These are phyloP conservation scores for Alexandromys fortis DNA, from an alignment of 2,113 vertebrate species.

Conservation along the genomic window DNA sequence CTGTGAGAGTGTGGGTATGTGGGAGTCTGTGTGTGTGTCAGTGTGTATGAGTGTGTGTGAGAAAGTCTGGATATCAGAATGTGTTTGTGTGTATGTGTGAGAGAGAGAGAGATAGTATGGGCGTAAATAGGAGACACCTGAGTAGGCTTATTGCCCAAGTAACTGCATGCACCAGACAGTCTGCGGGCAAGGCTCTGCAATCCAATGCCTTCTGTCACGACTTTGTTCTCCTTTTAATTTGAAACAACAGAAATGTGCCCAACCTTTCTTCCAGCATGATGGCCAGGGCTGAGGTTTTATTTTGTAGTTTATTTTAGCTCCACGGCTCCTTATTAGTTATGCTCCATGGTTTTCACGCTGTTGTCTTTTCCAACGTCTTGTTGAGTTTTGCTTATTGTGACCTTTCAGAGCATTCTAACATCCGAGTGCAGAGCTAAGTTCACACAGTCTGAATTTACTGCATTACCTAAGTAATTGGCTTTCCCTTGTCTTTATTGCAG, in stretches of 20 bases:
- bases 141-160: not conserved
- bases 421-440: too few species aligned
- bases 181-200: not conserved
- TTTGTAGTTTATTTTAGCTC: conserved; percentile 35
- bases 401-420: not conserved
- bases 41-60: not conserved
- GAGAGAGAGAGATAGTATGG: too few species aligned
- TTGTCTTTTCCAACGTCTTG: not conserved
- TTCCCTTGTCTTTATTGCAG: accelerated
- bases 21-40: not conserved
- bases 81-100: not conserved
- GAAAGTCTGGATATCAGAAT: not conserved
- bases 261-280: not conserved
- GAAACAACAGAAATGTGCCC: not conserved
- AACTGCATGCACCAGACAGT: not conserved
- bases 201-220: too few species aligned
- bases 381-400: not conserved
- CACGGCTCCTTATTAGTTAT: not conserved
- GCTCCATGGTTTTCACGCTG: not conserved
- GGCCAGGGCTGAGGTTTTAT: not conserved
- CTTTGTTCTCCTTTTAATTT: not conserved
- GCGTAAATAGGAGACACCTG: not conserved
- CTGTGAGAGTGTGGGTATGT: not conserved
- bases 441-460: not conserved
- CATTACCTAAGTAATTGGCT: not conserved